Base-by-base conservation (phyloP, 2,797 vertebrate species). In the Poeciliopsis presidionis region DNA sequence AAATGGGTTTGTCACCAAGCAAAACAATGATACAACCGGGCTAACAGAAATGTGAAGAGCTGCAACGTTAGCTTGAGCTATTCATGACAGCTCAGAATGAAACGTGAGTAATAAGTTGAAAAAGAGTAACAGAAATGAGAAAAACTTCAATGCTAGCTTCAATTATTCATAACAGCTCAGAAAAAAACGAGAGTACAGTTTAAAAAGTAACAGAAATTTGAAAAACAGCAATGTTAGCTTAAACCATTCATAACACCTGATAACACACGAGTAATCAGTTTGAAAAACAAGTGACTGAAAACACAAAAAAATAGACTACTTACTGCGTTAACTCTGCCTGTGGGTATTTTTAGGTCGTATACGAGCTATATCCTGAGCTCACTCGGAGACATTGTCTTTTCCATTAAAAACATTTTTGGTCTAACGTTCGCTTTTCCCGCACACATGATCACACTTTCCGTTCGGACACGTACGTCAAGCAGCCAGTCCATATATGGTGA, bases 381-480 rank as follows among this genome's bases (percentile, higher is more conserved):
- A 39, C 65, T 69, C 16, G 22, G 0, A 25, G 7, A 22, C 36
- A 41, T 16, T 12, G n/a, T 49, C 20, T 72, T 18, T 16, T 2
- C 4, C 5, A 28, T 76, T 76, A 78, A 25, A 45, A 76, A 81
- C 88, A 65, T 18, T 78, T 46, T 67, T 30, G 46, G 2, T 86
- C 82, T 72, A 91, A 87, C 86, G 88, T 89, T 91, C 84, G 90
- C 79, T 82, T 90, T 91, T 94, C 91, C 90, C 91, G 90, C 91
- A 94, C 89, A 81, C 90, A 28, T 28, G 5, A 43, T 92, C 87
- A 93, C 41, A 80, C 72, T 92, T 94, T 93, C 93, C 92, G 88
- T 89, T 88, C 55, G 9, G n/a, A 78, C 73, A 7, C 1, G 5
- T 0, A 5, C 81, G 88, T 93, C 91, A 91, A 87, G 36, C 8